phyloP scores from a whole-genome alignment of 2,797 vertebrate species.

The Chrysolophus pictus region DNA sequence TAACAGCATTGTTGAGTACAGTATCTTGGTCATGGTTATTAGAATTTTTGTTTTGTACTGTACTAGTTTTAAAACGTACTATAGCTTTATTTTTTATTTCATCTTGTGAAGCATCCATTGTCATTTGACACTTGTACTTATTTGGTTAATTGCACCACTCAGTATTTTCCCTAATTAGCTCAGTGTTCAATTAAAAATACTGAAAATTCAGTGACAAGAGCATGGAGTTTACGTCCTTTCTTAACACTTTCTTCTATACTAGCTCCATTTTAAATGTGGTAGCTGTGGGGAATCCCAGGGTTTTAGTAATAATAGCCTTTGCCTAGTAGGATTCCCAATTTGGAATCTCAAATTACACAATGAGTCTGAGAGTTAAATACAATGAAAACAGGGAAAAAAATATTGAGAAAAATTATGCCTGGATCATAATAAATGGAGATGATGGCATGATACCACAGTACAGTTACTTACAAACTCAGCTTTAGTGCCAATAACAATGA shows the following conservation, averaged over 20 bases:
- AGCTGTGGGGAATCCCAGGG: not conserved
- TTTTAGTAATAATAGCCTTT: not conserved
- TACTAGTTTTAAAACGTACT: not conserved
- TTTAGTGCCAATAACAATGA: constrained; percentile 1
- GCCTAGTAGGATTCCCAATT: not conserved
- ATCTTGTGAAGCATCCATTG: not conserved
- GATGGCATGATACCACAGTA: not conserved
- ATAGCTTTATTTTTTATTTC: not conserved
- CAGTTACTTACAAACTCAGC: not conserved
- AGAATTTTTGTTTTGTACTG: not conserved
- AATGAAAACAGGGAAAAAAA: constrained; percentile 22
- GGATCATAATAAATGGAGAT: constrained; percentile 19
- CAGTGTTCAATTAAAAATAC: not conserved
- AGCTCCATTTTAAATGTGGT: not conserved
- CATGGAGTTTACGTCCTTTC: not conserved
- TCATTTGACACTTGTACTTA: not conserved
- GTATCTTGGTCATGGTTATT: not conserved
- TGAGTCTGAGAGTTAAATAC: constrained; percentile 4
- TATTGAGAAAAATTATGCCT: not conserved
- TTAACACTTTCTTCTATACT: not conserved
- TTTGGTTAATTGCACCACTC: constrained; percentile 30
- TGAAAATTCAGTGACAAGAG: not conserved
- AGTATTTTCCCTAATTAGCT: not conserved
- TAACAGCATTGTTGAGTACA: not conserved
- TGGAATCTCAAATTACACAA: not conserved